phyloP scores from a whole-genome alignment of 1,140 invertebrate genomes.

The Cecropterus lyciades region DNA sequence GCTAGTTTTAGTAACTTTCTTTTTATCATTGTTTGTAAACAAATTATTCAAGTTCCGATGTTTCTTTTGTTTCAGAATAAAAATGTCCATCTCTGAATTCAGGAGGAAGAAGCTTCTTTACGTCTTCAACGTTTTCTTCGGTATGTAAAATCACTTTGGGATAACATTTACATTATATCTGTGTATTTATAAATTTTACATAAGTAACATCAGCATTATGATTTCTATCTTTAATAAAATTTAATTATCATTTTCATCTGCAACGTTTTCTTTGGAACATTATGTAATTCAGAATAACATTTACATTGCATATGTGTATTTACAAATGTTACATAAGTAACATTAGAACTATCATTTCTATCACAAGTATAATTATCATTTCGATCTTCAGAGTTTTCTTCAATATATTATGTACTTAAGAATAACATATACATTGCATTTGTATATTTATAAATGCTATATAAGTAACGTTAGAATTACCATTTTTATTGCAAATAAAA shows the following conservation, averaged over 20 bases:
- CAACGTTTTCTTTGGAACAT: conserved; percentile 95
- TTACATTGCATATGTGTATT: too few species aligned
- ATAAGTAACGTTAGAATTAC: too few species aligned
- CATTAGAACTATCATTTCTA: too few species aligned
- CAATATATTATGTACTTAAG: conserved; percentile 76
- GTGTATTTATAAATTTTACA: too few species aligned
- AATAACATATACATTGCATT: not conserved
- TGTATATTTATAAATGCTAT: too few species aligned
- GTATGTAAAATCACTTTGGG: conserved; percentile 52
- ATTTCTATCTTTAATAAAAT: too few species aligned
- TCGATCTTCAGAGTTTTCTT: conserved; percentile 96
- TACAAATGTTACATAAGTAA: too few species aligned
- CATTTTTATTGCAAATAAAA: too few species aligned
- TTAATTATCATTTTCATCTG: conserved; percentile 96
- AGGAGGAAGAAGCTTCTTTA: conserved; percentile 95
- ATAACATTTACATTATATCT: not conserved
- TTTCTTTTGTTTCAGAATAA: conserved; percentile 68
- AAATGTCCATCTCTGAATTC: conserved; percentile 92
- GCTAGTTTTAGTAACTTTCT: not conserved
- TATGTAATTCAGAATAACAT: conserved; percentile 46
- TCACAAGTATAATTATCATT: too few species aligned
- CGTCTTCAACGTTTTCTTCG: conserved; percentile 95
- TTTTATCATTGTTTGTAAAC: not conserved
- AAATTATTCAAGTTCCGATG: conserved; percentile 5
- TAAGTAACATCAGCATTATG: too few species aligned